A percentile compares a stretch with the other conserved stretches of the same genome.
phyloP scores from a whole-genome alignment of 2,113 vertebrate genomes.

The Tachysurus vachellii region DNA sequence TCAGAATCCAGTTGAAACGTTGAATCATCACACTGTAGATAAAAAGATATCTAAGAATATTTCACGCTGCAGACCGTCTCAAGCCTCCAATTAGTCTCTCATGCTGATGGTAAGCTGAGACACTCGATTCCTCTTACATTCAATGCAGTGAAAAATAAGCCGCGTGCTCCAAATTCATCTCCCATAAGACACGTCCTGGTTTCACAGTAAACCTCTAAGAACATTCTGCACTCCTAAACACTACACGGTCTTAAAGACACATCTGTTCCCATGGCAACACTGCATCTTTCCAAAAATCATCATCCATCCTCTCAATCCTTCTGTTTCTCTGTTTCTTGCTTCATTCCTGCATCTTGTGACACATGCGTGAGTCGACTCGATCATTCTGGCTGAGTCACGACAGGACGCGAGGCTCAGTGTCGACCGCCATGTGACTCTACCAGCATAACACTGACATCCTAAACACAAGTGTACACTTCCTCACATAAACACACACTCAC shows the following conservation, averaged over 20 bases:
- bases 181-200: constrained; percentile 45
- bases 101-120: constrained; percentile 5
- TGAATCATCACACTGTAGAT: not conserved
- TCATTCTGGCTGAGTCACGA: constrained; percentile 3
- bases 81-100: constrained; percentile 26
- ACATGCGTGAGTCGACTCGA: not conserved
- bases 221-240: not conserved
- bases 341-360: not conserved
- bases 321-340: not conserved
- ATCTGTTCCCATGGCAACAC: not conserved
- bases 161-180: constrained; percentile 11
- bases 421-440: not conserved
- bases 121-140: too few species aligned
- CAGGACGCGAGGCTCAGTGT: not conserved
- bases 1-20: not conserved
- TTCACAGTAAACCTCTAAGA: constrained; percentile 27
- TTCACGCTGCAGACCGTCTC: not conserved
- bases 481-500: not conserved
- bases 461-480: not conserved
- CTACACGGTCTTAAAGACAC: not conserved
- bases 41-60: not conserved
- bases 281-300: not conserved
- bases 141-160: not conserved
- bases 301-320: not conserved
- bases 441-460: not conserved